Evolutionary conservation across 2,113 vertebrate genomes (phyloP).

Genomic region (Meles meles): DNA sequence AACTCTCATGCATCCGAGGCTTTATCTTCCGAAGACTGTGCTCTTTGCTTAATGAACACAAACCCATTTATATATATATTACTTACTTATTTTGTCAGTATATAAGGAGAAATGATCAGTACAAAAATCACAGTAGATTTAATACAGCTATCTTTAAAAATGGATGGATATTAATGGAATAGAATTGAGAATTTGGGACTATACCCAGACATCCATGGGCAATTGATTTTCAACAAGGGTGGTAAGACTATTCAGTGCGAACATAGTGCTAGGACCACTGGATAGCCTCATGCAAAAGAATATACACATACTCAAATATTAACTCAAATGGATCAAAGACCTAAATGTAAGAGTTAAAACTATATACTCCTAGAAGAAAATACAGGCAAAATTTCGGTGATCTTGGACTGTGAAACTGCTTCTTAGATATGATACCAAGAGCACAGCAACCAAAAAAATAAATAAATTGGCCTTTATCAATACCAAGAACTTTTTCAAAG

Average conservation of each 20-base stretch:
- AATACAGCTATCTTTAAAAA: slow-evolving; percentile 9
- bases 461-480: neutral
- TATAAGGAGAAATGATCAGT: neutral
- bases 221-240: neutral
- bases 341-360: neutral
- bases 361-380: neutral
- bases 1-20: neutral
- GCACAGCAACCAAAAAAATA: neutral
- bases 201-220: neutral
- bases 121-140: neutral
- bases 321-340: neutral
- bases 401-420: neutral
- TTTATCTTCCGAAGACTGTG: neutral
- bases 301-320: neutral
- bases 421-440: neutral
- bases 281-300: neutral
- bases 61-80: neutral
- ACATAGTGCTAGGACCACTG: neutral
- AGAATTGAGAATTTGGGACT: neutral
- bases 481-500: neutral
- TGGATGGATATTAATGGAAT: neutral
- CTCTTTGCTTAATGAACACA: neutral
- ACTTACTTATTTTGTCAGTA: neutral
- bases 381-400: neutral
- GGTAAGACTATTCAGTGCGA: neutral